These are phyloP conservation scores for Gymnobelideus leadbeateri DNA, from an alignment of 2,113 vertebrate genomes.

Conservation along the genomic window DNA sequence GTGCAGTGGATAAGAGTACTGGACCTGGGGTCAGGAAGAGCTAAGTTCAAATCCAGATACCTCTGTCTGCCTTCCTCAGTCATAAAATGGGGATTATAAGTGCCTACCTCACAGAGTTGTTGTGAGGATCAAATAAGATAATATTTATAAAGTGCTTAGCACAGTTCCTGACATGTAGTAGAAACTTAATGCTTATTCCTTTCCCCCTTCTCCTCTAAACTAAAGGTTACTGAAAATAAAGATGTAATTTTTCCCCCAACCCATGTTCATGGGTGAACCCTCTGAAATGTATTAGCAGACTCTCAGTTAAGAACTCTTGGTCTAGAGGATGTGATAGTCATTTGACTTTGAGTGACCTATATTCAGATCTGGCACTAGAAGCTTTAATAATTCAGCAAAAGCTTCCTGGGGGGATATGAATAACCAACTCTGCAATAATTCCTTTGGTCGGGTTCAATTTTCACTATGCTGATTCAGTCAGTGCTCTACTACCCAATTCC, in stretches of 20 bases:
- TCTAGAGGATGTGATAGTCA: not conserved
- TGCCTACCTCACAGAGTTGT: not conserved
- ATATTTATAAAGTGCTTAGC: not conserved
- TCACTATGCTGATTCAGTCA: conserved; percentile 14
- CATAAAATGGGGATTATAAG: not conserved
- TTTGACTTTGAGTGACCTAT: not conserved
- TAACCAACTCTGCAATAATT: conserved; percentile 46
- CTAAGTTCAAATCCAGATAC: not conserved
- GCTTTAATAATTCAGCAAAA: conserved; percentile 54
- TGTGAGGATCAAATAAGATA: not conserved
- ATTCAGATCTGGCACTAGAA: conserved; percentile 23
- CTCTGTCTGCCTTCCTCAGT: not conserved
- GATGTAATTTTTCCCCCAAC: not conserved
- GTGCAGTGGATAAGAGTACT: not conserved
- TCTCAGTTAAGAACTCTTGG: not conserved
- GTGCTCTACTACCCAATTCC: conserved; percentile 22
- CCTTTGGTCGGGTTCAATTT: conserved; percentile 2
- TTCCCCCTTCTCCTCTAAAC: not conserved
- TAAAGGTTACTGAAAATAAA: not conserved
- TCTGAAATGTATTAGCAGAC: not conserved
- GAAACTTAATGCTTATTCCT: not conserved
- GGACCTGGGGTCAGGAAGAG: not conserved
- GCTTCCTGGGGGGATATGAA: conserved; percentile 39
- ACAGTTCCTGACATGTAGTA: not conserved
- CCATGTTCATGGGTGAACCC: not conserved